phyloP scores from a whole-genome alignment of 2,888 invertebrate genomes.

The Entomobrya multifasciata region DNA sequence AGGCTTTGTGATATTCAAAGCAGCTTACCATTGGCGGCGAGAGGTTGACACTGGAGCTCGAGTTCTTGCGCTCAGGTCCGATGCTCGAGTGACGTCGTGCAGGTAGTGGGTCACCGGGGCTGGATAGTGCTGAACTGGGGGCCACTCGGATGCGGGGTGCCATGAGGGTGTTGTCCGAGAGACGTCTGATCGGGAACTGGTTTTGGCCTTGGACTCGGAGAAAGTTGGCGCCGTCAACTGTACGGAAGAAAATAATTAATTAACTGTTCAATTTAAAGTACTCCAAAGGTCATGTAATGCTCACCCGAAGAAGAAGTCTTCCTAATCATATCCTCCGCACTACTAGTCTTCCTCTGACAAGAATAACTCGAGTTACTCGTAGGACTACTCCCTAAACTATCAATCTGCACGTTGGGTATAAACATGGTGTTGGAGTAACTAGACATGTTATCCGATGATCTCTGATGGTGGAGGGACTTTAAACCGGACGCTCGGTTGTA shows the following conservation, averaged over 20 bases:
- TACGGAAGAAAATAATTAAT: background rate
- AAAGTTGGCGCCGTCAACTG: slow-evolving; percentile 84
- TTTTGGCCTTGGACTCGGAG: slow-evolving; percentile 89
- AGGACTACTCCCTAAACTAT: slow-evolving; percentile 70
- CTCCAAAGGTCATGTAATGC: background rate
- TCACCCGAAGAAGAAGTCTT: slow-evolving; percentile 89
- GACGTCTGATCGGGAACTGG: slow-evolving; percentile 89
- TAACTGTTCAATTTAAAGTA: background rate
- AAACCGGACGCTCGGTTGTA: slow-evolving; percentile 52
- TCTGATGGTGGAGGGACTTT: slow-evolving; percentile 83
- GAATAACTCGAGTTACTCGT: slow-evolving; percentile 47
- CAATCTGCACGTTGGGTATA: slow-evolving; percentile 92
- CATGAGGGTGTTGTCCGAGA: slow-evolving; percentile 95
- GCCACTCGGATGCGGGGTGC: slow-evolving; percentile 94
- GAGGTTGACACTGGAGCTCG: slow-evolving; percentile 83
- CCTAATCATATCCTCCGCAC: slow-evolving; percentile 94
- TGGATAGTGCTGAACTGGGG: slow-evolving; percentile 93
- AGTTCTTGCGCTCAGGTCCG: slow-evolving; percentile 88
- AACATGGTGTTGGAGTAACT: slow-evolving; percentile 86
- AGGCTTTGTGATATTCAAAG: background rate
- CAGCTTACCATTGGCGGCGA: slow-evolving; percentile 91
- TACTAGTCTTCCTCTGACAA: slow-evolving; percentile 90
- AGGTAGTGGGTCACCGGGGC: slow-evolving; percentile 86
- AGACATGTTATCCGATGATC: slow-evolving; percentile 92
- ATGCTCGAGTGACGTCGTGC: slow-evolving; percentile 95